phyloP scores from a whole-genome alignment of 2,888 invertebrate genomes.

The Idaea biselata region DNA sequence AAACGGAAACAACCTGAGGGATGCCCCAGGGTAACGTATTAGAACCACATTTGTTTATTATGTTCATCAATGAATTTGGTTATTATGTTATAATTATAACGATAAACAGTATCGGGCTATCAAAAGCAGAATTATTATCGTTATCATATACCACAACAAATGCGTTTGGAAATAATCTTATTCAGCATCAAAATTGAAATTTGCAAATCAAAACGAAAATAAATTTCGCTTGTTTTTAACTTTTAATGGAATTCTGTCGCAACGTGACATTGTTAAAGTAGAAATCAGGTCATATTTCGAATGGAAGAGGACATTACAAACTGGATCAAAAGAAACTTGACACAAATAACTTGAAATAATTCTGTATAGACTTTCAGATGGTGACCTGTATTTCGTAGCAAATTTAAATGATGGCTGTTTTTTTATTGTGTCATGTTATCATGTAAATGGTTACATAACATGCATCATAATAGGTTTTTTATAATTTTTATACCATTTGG shows the following conservation, averaged over 20 bases:
- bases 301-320: background rate
- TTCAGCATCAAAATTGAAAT: constrained; percentile 2
- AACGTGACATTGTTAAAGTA: background rate
- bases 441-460: no score
- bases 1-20: no score
- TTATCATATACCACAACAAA: background rate
- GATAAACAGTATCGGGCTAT: no score
- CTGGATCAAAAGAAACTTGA: background rate
- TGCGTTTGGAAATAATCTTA: background rate
- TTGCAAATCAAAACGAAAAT: constrained; percentile 2
- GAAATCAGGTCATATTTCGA: background rate
- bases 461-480: no score
- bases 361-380: background rate
- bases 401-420: background rate
- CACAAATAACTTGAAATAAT: background rate
- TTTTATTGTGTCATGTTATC: no score
- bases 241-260: background rate
- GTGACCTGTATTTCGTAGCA: background rate
- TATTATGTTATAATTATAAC: no score
- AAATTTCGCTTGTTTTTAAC: background rate
- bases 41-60: no score
- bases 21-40: no score
- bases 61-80: no score
- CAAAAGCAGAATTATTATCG: background rate
- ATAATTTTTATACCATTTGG: no score